These are phyloP conservation scores for Protula sp. DNA, from an alignment of 2,888 invertebrate species.

Conservation along the genomic window DNA sequence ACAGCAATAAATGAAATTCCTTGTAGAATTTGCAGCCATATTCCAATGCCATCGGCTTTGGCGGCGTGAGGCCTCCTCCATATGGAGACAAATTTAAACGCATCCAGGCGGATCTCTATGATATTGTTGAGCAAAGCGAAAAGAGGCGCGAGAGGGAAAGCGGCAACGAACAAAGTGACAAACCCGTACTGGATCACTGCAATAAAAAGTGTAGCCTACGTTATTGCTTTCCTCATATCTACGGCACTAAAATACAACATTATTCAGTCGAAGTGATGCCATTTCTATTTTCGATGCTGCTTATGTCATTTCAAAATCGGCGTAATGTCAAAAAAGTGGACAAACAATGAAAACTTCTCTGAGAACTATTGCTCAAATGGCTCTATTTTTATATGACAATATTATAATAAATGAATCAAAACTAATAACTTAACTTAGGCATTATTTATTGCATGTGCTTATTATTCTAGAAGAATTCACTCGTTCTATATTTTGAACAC, in stretches of 20 bases:
- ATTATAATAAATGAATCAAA: no score
- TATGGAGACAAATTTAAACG: slow-evolving; percentile 81
- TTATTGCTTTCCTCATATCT: no score
- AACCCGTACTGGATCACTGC: slow-evolving; percentile 85
- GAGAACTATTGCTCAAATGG: background rate
- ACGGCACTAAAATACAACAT: no score
- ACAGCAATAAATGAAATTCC: slow-evolving; percentile 87
- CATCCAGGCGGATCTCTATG: slow-evolving; percentile 91
- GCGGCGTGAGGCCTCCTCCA: slow-evolving; percentile 82
- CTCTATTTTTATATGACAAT: no score
- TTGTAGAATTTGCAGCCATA: background rate
- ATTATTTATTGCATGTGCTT: no score
- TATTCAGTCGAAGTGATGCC: no score
- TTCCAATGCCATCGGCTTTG: slow-evolving; percentile 82
- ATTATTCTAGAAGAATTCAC: no score
- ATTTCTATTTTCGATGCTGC: no score
- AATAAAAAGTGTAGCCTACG: slow-evolving; percentile 8
- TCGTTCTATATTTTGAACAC: no score
- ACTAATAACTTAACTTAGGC: no score
- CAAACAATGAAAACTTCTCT: background rate
- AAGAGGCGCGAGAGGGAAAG: slow-evolving; percentile 92
- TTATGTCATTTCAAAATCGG: no score
- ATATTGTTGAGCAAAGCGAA: slow-evolving; percentile 95
- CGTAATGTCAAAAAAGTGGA: no score
- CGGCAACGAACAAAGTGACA: slow-evolving; percentile 94